Evolutionary conservation across 2,888 invertebrate genomes (phyloP).

Genomic region (Cordilura impudica): DNA sequence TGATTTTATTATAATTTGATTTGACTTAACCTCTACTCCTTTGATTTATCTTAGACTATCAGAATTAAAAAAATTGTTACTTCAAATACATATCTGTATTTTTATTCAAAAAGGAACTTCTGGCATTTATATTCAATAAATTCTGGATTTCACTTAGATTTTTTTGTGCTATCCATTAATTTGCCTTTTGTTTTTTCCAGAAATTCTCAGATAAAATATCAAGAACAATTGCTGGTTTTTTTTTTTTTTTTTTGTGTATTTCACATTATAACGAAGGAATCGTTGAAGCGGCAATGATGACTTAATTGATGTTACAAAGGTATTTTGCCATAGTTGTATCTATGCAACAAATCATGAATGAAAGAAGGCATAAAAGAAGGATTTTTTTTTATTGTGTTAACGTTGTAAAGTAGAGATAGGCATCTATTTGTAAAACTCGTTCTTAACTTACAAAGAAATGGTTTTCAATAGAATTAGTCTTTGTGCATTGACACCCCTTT

Average conservation of each 20-base stretch:
- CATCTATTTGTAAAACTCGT: neutral
- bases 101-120: neutral
- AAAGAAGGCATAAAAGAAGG: constrained; percentile 3
- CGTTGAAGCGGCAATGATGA: constrained; percentile 62
- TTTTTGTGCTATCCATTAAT: neutral
- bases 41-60: too few relatives aligned
- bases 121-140: neutral
- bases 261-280: constrained; percentile 17
- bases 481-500: constrained; percentile 33
- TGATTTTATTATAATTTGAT: too few relatives aligned
- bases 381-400: neutral
- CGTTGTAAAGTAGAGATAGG: constrained; percentile 17
- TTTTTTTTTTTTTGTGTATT: neutral
- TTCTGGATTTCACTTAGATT: neutral
- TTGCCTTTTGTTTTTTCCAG: neutral
- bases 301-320: constrained; percentile 64
- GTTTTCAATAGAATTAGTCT: constrained; percentile 20
- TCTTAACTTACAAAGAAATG: neutral
- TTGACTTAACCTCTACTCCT: too few relatives aligned
- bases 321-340: constrained; percentile 15
- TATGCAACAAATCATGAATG: constrained; percentile 21
- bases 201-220: neutral
- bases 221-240: neutral
- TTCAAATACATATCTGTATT: neutral
- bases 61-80: too few relatives aligned